phyloP scores from a whole-genome alignment of 2,888 invertebrate genomes.

The Cacoxenus indagator region DNA sequence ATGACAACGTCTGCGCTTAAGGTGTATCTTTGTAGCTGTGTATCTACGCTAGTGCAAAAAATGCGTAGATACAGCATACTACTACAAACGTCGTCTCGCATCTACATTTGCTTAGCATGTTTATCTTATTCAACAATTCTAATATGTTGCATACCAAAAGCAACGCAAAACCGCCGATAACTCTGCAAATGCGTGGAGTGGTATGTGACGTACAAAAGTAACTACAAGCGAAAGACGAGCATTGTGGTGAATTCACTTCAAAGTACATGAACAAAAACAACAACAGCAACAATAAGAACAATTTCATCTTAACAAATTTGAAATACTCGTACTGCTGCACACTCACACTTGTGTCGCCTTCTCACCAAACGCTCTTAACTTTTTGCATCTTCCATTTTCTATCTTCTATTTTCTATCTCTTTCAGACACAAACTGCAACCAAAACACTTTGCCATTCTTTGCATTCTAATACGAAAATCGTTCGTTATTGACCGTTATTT shows the following conservation, averaged over 20 bases:
- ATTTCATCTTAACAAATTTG: constrained; percentile 7
- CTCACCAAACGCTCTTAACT: no score
- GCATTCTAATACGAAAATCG: constrained; percentile 43
- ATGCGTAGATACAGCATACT: background rate
- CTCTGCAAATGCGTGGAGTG: constrained; percentile 2
- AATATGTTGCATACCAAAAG: constrained; percentile 5
- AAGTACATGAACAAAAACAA: constrained; percentile 26
- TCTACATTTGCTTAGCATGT: background rate
- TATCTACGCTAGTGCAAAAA: background rate
- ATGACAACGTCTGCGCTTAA: background rate
- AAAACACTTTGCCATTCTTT: constrained; percentile 11
- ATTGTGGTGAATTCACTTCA: constrained; percentile 31
- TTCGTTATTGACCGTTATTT: constrained; percentile 33
- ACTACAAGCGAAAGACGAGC: constrained; percentile 3
- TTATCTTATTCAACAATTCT: constrained; percentile 14
- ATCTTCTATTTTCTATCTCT: background rate
- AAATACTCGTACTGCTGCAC: background rate
- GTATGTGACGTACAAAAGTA: constrained; percentile 14
- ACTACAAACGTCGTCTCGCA: no score
- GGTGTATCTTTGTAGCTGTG: background rate
- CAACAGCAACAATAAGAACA: background rate
- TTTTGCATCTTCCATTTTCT: background rate
- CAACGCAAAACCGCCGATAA: constrained; percentile 9
- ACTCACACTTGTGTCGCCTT: background rate
- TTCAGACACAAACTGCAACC: background rate